Base-by-base conservation (phyloP, 1,140 invertebrate genomes). In the Archivesica marissinica region DNA sequence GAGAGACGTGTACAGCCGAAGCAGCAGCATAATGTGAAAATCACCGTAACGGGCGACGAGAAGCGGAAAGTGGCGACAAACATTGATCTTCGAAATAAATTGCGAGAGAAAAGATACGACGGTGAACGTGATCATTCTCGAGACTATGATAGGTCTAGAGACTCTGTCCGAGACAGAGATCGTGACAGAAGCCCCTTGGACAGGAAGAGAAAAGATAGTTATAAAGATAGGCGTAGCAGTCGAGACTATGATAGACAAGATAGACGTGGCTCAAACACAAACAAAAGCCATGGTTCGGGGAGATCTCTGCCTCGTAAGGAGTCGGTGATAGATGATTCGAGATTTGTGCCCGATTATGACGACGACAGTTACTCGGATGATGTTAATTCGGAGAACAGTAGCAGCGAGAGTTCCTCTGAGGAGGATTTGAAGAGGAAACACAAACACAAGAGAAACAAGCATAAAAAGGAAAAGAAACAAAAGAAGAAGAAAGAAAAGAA, bases 401-500 rank as follows among this genome's bases (percentile, higher is more conserved):
- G 64, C 56, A 35, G 38, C 30, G 78, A 81, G 33, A 81, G 78
- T 33, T 81, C 78, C 2, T 81, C 78, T 30, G 78, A 81, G 28
- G 78, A 70, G 25, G 23, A 38, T 17, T 44, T 68, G 11, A 7
- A 56, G 17, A 81, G 33, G 59, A 81, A 81, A 81, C 78, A 81
- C 30, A 81, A 81, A 39, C 61, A 81, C 25, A 81, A 81, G 78
- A 81, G 70, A 41, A 70, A 56, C 20, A 81, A 81, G 30, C 61
- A 68, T 44, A 81, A 81, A 59, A 81, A 81, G 33, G 78, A 81
- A 6, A 81, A 81, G 35, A 81, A 81, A 30, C 41, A 50, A 13
- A 81, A 81, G 41, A 81, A 81, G 38, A 70, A 81, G 25, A 81
- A 81, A 41, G 66, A 81, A 25, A 81, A 81, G 64, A 81, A 81